phyloP scores from a whole-genome alignment of 2,113 vertebrate genomes.

The Ciconia maguari region DNA sequence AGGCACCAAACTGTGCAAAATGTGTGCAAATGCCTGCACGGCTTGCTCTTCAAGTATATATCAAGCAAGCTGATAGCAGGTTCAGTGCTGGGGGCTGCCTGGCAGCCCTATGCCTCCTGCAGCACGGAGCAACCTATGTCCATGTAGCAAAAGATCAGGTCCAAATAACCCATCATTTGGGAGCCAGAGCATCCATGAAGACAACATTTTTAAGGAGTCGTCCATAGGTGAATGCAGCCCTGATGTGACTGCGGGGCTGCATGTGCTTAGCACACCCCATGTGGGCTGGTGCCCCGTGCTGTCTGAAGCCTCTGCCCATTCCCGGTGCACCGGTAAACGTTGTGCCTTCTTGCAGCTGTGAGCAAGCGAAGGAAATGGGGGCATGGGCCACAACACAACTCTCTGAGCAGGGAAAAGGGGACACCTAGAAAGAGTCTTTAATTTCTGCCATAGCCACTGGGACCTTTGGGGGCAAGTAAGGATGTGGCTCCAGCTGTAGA shows the following conservation, averaged over 20 bases:
- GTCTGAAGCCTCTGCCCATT: not conserved
- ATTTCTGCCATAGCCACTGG: rapidly evolving
- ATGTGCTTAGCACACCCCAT: not conserved
- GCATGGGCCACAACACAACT: not conserved
- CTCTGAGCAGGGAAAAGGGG: not conserved
- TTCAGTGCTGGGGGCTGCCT: not conserved
- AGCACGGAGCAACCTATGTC: rapidly evolving
- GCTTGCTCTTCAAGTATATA: not conserved
- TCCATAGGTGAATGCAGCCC: not conserved
- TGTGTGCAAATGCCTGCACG: not conserved
- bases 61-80: not conserved
- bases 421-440: not conserved
- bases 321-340: rapidly evolving
- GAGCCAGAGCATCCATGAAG: not conserved
- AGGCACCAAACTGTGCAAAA: not conserved
- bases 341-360: not conserved
- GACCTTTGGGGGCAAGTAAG: not conserved
- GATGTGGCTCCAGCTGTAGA: not conserved
- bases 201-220: not conserved
- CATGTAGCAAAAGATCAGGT: not conserved
- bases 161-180: rapidly evolving
- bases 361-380: not conserved
- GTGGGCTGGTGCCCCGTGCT: not conserved
- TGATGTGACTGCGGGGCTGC: not conserved
- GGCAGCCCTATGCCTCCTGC: not conserved